Evolutionary conservation across 2,888 invertebrate species (phyloP), one percentile per base, ranked within the genome.

Genomic region (Melanargia galathea): DNA sequence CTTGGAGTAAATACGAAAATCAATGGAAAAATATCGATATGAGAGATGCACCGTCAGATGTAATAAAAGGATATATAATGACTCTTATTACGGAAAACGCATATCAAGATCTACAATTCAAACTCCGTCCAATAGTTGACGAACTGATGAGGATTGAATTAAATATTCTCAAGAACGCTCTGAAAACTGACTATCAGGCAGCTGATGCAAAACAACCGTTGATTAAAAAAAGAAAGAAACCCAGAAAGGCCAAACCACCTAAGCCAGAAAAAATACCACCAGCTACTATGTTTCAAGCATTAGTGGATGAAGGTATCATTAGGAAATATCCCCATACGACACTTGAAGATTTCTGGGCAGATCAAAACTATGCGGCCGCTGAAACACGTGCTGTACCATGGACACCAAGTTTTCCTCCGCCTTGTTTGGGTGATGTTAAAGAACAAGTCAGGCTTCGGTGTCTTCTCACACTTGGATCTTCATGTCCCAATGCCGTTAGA

Each of bases 301-400:
- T 97, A 63, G 94, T 94, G 4, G 92, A 93, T 73, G 92, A 93
- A 71, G 94, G 94, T 6, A 94, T 97, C 63, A 93, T 97, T 56
- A 92, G 84, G 70, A 90, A 93, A 58, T 94, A 94, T 78, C 94
- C 94, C 0, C 85, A 80, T 58, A 84, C 86, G 0, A 85, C 82
- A 0, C 79, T 97, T 55, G 89, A 92, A 11, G 94, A 95, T 57
- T 95, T 93, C 77, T 90, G 93, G 77, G 96, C 96, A 0, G 96
- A 96, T 74, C 92, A 92, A 64, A 93, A 93, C 65, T 94, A 93
- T 76, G 92, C 92, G 49, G 93, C 93, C 65, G 92, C 90, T 61
- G 93, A 93, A 61, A 79, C 86, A 61, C 83, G 92, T 67, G 83
- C 81, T 0, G 71, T 87, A 40, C 70, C 74, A 18, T 91, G 90